Evolutionary conservation across 2,797 vertebrate genomes (phyloP).

Genomic region (Gymnodraco acuticeps): DNA sequence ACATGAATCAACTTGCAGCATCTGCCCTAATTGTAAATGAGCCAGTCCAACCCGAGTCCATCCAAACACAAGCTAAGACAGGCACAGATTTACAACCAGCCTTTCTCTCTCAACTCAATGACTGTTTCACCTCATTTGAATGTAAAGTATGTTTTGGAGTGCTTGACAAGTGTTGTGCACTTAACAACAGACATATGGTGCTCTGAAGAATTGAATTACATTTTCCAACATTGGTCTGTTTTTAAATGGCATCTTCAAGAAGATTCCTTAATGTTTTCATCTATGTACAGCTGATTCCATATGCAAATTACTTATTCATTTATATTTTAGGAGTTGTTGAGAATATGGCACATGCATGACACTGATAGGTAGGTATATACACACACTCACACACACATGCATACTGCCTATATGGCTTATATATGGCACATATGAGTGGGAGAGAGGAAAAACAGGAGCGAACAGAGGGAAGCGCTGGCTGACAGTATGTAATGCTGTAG

Average conservation of each 20-base stretch:
- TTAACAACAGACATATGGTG: background rate
- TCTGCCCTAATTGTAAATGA: slow-evolving; percentile 45
- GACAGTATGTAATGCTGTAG: slow-evolving; percentile 26
- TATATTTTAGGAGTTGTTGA: background rate
- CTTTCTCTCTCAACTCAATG: background rate
- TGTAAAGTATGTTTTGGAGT: background rate
- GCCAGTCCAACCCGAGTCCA: slow-evolving; percentile 15
- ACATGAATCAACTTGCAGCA: slow-evolving; percentile 39
- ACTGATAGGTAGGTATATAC: background rate
- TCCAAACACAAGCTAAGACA: slow-evolving; percentile 20
- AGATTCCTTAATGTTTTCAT: background rate
- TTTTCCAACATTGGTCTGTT: slow-evolving; percentile 2
- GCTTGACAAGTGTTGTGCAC: slow-evolving; percentile 16
- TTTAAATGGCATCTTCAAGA: background rate
- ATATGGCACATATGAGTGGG: background rate
- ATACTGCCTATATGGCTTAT: slow-evolving; percentile 2
- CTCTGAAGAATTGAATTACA: slow-evolving; percentile 8
- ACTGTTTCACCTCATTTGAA: slow-evolving; percentile 12
- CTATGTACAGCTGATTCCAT: background rate
- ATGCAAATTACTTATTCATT: background rate
- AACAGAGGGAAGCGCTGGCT: slow-evolving; percentile 3
- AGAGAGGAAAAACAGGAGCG: background rate
- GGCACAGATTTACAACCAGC: slow-evolving; percentile 12
- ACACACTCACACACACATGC: too few species aligned
- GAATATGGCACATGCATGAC: background rate